A percentile compares a stretch with the other conserved stretches of the same genome.
These are phyloP conservation scores for Macrophya alboannulata DNA, from an alignment of 2,888 invertebrate genomes.

Conservation along the genomic window DNA sequence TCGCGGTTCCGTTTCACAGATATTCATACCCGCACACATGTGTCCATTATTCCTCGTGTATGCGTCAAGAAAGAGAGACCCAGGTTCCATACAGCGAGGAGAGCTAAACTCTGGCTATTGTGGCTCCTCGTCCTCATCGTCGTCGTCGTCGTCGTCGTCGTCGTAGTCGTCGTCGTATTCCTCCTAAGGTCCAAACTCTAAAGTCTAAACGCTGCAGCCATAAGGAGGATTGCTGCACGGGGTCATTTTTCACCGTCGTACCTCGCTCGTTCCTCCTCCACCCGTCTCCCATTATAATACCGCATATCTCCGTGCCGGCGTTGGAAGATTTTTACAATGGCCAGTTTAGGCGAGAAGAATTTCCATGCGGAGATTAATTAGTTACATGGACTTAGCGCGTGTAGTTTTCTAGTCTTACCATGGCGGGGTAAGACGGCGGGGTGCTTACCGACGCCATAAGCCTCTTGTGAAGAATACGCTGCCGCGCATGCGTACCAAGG, in stretches of 20 bases:
- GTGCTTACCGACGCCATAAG: constrained; percentile 66
- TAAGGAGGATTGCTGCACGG: constrained; percentile 44
- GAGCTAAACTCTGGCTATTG: constrained; percentile 40
- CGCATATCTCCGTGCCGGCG: constrained; percentile 14
- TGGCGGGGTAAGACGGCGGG: constrained; percentile 13
- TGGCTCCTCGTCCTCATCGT: neutral
- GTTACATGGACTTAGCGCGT: constrained; percentile 68
- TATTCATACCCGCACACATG: constrained; percentile 16
- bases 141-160: neutral
- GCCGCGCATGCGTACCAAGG: constrained; percentile 74
- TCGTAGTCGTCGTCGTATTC: neutral
- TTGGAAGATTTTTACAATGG: constrained; percentile 64
- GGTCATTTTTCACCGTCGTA: constrained; percentile 62
- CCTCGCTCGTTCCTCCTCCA: constrained; percentile 41
- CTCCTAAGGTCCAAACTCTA: constrained; percentile 8
- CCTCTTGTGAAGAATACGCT: constrained; percentile 73
- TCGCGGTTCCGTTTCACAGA: constrained; percentile 63
- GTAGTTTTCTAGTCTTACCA: constrained; percentile 34
- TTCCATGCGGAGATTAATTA: constrained; percentile 75
- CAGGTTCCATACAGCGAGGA: neutral
- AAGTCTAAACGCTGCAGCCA: neutral
- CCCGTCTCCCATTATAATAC: constrained; percentile 19
- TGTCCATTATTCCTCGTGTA: neutral
- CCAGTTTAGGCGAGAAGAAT: constrained; percentile 66
- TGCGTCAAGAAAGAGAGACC: constrained; percentile 1